Conservation (phyloP, 23 tunicate species). For the Aplidium turbinatum region DNA sequence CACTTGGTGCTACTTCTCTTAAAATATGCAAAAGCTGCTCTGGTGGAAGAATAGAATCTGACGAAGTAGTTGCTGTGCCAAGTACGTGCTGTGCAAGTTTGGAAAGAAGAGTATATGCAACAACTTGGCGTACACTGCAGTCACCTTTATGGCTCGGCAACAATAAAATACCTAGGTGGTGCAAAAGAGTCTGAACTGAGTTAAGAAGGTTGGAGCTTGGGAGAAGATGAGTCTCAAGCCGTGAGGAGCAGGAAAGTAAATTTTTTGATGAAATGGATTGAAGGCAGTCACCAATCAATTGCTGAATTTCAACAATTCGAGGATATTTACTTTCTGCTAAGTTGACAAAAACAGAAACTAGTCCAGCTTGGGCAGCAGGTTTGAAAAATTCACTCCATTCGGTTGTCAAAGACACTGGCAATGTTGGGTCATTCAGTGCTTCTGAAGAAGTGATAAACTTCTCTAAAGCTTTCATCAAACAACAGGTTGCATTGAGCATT, state of each 20-base stretch:
- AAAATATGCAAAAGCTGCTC: background rate
- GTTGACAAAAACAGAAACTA: constrained; percentile 43
- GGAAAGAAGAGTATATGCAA: constrained; percentile 31
- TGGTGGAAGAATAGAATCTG: background rate
- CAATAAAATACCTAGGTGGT: constrained; percentile 46
- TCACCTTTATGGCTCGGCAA: background rate
- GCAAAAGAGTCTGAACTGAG: constrained; percentile 57
- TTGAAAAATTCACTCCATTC: constrained; percentile 93
- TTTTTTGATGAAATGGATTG: constrained; percentile 12
- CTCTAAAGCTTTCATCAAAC: constrained; percentile 36
- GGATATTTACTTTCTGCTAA: background rate
- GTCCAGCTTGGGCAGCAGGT: constrained; percentile 46
- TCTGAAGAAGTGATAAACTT: constrained; percentile 50
- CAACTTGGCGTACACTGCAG: constrained; percentile 11
- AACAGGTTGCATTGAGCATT: background rate
- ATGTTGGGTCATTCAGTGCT: constrained; percentile 68
- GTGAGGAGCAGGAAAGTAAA: constrained; percentile 18
- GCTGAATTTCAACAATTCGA: background rate
- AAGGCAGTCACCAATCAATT: constrained; percentile 25
- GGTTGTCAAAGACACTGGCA: constrained; percentile 54
- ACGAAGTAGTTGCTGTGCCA: background rate
- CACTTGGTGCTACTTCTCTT: background rate
- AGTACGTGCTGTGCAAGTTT: constrained; percentile 20
- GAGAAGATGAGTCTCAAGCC: constrained; percentile 37
- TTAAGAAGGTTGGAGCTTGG: constrained; percentile 53